A percentile compares a stretch with the other conserved stretches of the same genome.
Conservation (phyloP, 2,797 vertebrate genomes). For the Sparidentex hasta region DNA sequence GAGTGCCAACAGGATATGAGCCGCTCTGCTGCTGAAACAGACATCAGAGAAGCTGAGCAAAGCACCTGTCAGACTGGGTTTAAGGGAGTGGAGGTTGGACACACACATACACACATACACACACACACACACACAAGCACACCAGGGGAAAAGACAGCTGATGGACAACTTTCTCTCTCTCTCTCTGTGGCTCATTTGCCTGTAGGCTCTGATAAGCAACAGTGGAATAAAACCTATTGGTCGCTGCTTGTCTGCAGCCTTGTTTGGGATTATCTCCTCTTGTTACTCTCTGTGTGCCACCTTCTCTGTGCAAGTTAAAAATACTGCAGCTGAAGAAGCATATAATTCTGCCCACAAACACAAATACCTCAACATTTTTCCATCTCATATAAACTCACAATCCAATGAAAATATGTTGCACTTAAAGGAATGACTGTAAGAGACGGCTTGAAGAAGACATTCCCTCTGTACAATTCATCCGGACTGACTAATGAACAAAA, state of each 20-base stretch:
- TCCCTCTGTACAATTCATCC: neutral
- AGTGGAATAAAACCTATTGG: slow-evolving; percentile 54
- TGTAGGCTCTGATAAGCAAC: slow-evolving; percentile 67
- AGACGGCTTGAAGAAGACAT: neutral
- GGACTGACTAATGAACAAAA: neutral
- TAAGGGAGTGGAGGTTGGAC: slow-evolving; percentile 75
- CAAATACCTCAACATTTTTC: neutral
- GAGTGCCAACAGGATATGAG: slow-evolving; percentile 19
- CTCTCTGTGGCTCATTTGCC: slow-evolving; percentile 68
- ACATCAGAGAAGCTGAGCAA: slow-evolving; percentile 59
- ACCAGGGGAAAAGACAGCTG: slow-evolving; percentile 77
- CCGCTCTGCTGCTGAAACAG: slow-evolving; percentile 45
- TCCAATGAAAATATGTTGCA: neutral
- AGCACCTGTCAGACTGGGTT: slow-evolving; percentile 79
- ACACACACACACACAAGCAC: neutral
- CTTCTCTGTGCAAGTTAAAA: slow-evolving; percentile 36
- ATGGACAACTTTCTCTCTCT: slow-evolving; percentile 65
- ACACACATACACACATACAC: too few species aligned
- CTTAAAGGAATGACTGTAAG: neutral
- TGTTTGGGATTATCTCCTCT: slow-evolving; percentile 60
- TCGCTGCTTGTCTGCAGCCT: slow-evolving; percentile 52
- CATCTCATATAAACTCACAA: neutral
- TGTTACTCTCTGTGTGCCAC: slow-evolving; percentile 44
- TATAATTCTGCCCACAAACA: neutral
- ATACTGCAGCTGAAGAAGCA: slow-evolving; percentile 13